Conservation (phyloP, 2,797 vertebrate species). For the Rallus crepitans region DNA sequence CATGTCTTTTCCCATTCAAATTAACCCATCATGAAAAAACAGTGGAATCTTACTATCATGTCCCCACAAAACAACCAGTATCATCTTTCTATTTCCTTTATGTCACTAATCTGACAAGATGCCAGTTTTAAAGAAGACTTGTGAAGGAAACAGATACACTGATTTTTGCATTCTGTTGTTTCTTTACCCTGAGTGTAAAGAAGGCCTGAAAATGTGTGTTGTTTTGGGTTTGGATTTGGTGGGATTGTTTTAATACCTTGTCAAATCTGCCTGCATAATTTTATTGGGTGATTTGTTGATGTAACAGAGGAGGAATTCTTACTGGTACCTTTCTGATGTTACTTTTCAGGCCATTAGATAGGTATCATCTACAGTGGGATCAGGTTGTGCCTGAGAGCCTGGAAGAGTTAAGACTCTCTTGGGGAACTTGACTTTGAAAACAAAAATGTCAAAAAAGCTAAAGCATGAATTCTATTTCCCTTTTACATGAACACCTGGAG, state of each 20-base stretch:
- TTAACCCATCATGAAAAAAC: slow-evolving; percentile 40
- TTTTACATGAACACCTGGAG: not conserved
- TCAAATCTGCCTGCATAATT: not conserved
- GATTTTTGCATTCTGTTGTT: not conserved
- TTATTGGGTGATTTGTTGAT: not conserved
- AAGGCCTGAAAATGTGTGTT: not conserved
- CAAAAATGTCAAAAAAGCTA: not conserved
- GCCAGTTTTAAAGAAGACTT: not conserved
- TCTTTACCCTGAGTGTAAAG: not conserved
- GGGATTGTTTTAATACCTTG: not conserved
- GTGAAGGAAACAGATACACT: not conserved
- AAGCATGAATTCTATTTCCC: not conserved
- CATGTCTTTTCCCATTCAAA: slow-evolving; percentile 41
- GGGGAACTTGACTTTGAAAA: not conserved
- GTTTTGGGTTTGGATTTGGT: not conserved
- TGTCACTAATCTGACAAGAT: not conserved
- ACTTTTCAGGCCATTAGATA: not conserved
- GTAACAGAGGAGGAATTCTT: not conserved
- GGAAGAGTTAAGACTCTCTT: not conserved
- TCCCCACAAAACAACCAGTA: not conserved
- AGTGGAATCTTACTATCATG: not conserved
- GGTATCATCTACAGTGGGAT: not conserved
- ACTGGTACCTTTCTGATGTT: not conserved
- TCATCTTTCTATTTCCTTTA: slow-evolving; percentile 32
- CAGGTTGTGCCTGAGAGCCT: not conserved